These are phyloP conservation scores for Ceyx margarethae DNA, from an alignment of 2,113 vertebrate species.

Conservation along the genomic window DNA sequence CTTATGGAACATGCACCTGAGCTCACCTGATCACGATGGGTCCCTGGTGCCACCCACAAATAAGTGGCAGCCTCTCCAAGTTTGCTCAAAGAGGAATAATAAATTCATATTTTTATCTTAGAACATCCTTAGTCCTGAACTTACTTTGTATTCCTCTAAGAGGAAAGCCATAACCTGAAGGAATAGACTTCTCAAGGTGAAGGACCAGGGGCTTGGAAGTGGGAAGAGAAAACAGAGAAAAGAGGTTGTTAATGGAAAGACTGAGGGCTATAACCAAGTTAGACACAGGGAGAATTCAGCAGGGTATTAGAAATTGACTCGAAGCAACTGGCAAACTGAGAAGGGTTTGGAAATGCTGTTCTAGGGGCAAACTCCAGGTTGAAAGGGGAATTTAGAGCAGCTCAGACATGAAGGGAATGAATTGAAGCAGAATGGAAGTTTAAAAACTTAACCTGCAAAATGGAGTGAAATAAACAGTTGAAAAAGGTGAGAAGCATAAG, in stretches of 20 bases:
- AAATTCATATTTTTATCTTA: background rate
- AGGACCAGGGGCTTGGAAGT: background rate
- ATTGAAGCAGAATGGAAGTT: background rate
- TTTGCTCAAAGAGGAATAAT: background rate
- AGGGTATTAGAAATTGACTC: background rate
- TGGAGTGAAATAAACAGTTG: background rate
- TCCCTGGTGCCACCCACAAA: background rate
- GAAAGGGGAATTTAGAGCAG: background rate
- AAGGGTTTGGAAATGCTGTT: background rate
- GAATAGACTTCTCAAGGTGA: background rate
- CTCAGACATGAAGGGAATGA: background rate
- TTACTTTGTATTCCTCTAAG: background rate
- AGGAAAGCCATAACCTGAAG: background rate
- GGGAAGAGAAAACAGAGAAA: background rate
- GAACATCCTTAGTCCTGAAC: background rate
- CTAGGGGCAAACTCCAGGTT: background rate
- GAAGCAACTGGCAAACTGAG: background rate
- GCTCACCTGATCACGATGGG: accelerated
- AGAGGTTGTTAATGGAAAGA: background rate
- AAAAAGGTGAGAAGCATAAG: background rate
- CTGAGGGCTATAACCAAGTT: background rate
- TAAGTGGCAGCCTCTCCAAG: background rate
- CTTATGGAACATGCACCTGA: background rate
- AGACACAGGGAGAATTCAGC: background rate
- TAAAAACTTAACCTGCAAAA: background rate